Evolutionary conservation across 2,797 vertebrate species (phyloP), one percentile per base, ranked within the genome.

Genomic region (Tadarida brasiliensis): DNA sequence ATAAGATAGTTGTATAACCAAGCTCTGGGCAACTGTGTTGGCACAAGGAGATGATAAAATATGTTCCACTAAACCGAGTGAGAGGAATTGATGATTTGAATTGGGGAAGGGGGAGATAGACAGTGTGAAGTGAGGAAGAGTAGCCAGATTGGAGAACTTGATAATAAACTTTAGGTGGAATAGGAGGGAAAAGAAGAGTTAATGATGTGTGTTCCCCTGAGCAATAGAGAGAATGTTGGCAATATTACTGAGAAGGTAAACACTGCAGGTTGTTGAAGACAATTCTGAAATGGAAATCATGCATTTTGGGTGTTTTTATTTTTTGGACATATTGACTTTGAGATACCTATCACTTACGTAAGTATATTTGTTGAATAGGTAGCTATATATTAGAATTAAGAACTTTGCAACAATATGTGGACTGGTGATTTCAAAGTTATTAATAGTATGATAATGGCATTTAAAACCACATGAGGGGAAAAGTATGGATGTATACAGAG

Each of bases 21-120:
- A 47, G 11, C 3, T 51, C 9, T 26, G 5, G 11, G 39, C 30
- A 81, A 10, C 39, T 90, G 7, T 71, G 1, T n/a, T 35, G 30
- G 59, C 14, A 14, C 9, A 44, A 30, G 10, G 10, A 70, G 28
- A 56, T 33, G 33, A 14, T 12, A 87, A 19, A 57, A 86, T 22
- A 33, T 76, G 15, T 26, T 19, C 12, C 30, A 51, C 1, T 63
- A 30, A 56, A 44, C 20, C 11, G 56, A 20, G n/a, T 51, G 10
- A 70, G 7, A 80, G 11, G 30, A 30, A 78, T 24, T 20, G 16
- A 44, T 44, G 49, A 8, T 2, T 81, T 76, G 11, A 33, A 26
- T 1, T 16, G 0, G 2, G 30, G 11, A 26, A 35, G 3, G 15
- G 3, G 4, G 2, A 5, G 16, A 1, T 51, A 51, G n/a, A 11